Conservation (phyloP, 2,888 invertebrate genomes). For the Teleogryllus oceanicus region DNA sequence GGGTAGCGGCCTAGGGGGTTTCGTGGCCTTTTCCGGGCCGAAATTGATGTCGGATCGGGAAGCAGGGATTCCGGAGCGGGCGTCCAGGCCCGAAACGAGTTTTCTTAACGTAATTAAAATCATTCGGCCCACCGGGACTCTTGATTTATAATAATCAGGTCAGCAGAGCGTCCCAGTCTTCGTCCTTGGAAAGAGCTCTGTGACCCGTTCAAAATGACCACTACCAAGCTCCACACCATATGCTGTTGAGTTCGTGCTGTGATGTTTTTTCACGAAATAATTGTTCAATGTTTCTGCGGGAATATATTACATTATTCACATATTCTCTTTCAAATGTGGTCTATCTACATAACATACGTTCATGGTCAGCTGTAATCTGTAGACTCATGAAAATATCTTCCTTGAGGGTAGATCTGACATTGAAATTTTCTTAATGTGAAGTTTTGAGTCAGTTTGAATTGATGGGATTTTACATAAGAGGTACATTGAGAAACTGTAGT, state of each 20-base stretch:
- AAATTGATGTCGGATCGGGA: neutral
- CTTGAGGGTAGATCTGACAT: neutral
- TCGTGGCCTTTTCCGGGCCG: neutral
- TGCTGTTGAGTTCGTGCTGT: too few relatives aligned
- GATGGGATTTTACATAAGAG: neutral
- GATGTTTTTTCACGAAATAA: too few relatives aligned
- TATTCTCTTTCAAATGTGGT: too few relatives aligned
- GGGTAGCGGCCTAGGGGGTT: conserved; percentile 6
- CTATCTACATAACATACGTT: neutral
- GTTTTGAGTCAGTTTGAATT: neutral
- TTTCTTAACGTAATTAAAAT: conserved; percentile 1
- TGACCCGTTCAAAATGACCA: too few relatives aligned
- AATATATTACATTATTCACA: neutral
- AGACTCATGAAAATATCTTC: neutral
- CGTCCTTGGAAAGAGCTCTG: neutral
- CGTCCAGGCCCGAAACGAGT: neutral
- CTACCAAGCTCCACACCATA: too few relatives aligned
- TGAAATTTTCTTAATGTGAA: neutral
- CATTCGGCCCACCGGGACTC: neutral
- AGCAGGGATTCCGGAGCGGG: neutral
- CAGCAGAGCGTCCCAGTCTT: neutral
- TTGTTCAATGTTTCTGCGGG: neutral
- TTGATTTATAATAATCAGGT: conserved; percentile 9
- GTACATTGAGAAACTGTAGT: neutral
- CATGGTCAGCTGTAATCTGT: neutral